phyloP scores from a whole-genome alignment of 1,140 invertebrate genomes.

The Papilio polytes region DNA sequence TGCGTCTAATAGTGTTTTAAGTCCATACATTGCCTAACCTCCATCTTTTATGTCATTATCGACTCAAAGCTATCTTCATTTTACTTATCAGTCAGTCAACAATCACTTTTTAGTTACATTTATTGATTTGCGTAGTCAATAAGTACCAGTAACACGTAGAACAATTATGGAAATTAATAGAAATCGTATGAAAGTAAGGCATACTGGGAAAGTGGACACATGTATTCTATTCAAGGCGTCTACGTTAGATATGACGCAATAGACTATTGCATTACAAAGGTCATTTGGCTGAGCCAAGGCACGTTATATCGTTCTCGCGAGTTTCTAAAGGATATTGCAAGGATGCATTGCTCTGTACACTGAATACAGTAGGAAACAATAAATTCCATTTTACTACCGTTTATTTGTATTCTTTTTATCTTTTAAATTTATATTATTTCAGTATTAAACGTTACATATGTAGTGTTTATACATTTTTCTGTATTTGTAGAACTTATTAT shows the following conservation, averaged over 20 bases:
- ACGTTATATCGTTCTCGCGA: neutral
- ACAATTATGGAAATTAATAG: conserved; percentile 48
- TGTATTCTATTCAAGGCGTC: too few relatives aligned
- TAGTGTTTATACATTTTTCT: too few relatives aligned
- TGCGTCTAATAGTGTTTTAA: too few relatives aligned
- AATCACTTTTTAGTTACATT: neutral
- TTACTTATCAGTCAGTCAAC: too few relatives aligned
- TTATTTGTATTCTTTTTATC: neutral
- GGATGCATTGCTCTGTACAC: conserved; percentile 5
- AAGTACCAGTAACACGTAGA: neutral
- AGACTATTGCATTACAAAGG: conserved; percentile 12
- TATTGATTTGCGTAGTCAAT: conserved; percentile 9
- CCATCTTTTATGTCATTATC: neutral
- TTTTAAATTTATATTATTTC: conserved; percentile 14
- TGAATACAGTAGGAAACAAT: neutral
- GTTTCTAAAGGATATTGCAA: conserved; percentile 24
- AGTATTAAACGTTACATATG: conserved; percentile 38
- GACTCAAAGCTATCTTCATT: too few relatives aligned
- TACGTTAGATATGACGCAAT: conserved; percentile 18
- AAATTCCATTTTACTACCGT: conserved; percentile 19
- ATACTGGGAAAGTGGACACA: conserved; percentile 26
- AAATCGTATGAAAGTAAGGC: conserved; percentile 41
- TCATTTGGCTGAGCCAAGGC: conserved; percentile 8
- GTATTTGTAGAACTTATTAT: neutral
- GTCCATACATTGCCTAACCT: neutral